These are phyloP conservation scores for Ia io DNA, from an alignment of 2,113 vertebrate species.

Conservation along the genomic window DNA sequence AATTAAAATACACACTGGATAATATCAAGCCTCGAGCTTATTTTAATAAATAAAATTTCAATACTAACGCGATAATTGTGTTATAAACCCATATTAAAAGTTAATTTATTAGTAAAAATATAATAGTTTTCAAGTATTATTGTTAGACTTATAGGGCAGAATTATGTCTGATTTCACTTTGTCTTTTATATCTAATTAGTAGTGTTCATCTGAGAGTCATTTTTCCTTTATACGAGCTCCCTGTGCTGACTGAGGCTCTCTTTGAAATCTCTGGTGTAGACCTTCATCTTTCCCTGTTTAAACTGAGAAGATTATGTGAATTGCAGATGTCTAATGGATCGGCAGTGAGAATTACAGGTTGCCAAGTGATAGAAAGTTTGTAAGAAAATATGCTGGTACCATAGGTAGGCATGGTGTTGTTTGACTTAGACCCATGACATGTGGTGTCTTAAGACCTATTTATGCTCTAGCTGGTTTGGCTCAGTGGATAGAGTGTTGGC, in stretches of 20 bases:
- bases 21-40: not conserved
- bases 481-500: too few relatives aligned
- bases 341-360: not conserved
- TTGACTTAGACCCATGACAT: not conserved
- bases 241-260: not conserved
- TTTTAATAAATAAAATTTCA: not conserved
- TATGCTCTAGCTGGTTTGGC: not conserved
- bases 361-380: not conserved
- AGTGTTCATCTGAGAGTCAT: not conserved
- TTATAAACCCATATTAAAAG: not conserved
- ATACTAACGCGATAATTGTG: not conserved
- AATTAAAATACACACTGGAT: not conserved
- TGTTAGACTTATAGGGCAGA: not conserved
- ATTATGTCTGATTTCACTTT: not conserved
- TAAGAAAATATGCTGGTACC: not conserved
- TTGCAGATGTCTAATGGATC: not conserved
- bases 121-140: not conserved
- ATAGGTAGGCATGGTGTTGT: accelerated
- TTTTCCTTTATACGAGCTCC: not conserved
- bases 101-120: not conserved
- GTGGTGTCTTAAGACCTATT: not conserved
- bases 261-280: not conserved
- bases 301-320: not conserved
- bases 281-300: not conserved
- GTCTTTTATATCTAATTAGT: not conserved